Base-by-base conservation (phyloP, 2,113 vertebrate genomes). In the Sardina pilchardus region DNA sequence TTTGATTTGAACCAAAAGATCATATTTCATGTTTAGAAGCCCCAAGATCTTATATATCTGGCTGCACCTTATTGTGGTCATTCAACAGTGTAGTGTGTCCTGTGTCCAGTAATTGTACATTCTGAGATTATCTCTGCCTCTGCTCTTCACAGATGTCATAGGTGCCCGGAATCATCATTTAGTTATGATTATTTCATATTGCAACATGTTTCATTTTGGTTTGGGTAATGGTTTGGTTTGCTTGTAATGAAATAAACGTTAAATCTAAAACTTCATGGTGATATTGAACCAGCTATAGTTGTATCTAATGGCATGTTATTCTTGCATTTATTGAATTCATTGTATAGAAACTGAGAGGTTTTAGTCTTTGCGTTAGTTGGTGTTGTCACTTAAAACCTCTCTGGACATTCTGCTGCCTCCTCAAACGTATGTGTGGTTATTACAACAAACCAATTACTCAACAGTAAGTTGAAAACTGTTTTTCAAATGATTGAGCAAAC, bases 351-450 rank as follows among this genome's bases (percentile, higher is more conserved):
- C 36, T 12, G 34, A 34, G 67, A 24, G 3, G 24, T 63, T 63
- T 63, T 24, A 24, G 19, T 4, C n/a, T 24, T 26, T n/a, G 4
- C 6, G 26, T n/a, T 63, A 56, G 6, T 24, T n/a, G 24, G 24
- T 78, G 30, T 36, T 5, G 16, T 71, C 1, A 39, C 71, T 36
- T 36, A 34, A 36, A 78, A 16, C 30, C 9, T 36, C 14, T 34
- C 4, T 78, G 71, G 71, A 36, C 71, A 36, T 78, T 36, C 71
- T 78, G 71, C 71, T 78, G 71, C 71, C 71, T 78, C 71, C 71
- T 78, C 34, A 78, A 59, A 59, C 5, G 6, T 59, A 56, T 21
- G 2, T 56, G 17, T 21, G 6, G 53, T 59, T 4, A 5, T 59
- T 21, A 59, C 9, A 47, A 47, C 45, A 47, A 47, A 47, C 45